A percentile compares a stretch with the other conserved stretches of the same genome.
These are phyloP conservation scores for Periophthalmus modestus DNA, from an alignment of 2,113 vertebrate species.

Conservation along the genomic window DNA sequence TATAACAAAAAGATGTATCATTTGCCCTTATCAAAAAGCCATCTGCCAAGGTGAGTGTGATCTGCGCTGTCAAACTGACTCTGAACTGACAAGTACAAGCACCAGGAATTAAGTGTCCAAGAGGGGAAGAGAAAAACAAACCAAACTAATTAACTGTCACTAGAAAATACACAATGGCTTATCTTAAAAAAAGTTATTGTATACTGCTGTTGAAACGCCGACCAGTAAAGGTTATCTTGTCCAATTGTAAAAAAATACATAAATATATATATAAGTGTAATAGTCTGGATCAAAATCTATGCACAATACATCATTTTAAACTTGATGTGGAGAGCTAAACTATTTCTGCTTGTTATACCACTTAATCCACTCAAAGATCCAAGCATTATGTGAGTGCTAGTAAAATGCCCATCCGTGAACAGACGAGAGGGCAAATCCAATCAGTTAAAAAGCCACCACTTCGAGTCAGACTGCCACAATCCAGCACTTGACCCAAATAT, in stretches of 20 bases:
- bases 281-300: neutral
- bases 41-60: constrained; percentile 20
- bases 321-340: neutral
- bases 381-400: constrained; percentile 34
- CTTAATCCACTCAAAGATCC: constrained; percentile 12
- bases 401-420: constrained; percentile 38
- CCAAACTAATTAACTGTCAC: constrained; percentile 29
- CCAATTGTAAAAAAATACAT: too few species aligned
- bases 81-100: constrained; percentile 18
- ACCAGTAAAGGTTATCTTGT: neutral
- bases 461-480: constrained; percentile 37
- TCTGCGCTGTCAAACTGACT: constrained; percentile 16
- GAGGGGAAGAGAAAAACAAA: neutral
- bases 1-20: constrained; percentile 13
- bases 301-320: neutral
- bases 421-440: constrained; percentile 60
- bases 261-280: too few species aligned
- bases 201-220: neutral
- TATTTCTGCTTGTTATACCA: constrained; percentile 1
- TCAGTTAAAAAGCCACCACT: constrained; percentile 65
- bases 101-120: constrained; percentile 15
- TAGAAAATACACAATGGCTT: neutral
- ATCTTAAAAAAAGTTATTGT: neutral
- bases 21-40: constrained; percentile 21
- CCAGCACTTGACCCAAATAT: constrained; percentile 62